Evolutionary conservation across 35 echinoderm and acorn worm species (phyloP).

Genomic region (Eucidaris tribuloides): DNA sequence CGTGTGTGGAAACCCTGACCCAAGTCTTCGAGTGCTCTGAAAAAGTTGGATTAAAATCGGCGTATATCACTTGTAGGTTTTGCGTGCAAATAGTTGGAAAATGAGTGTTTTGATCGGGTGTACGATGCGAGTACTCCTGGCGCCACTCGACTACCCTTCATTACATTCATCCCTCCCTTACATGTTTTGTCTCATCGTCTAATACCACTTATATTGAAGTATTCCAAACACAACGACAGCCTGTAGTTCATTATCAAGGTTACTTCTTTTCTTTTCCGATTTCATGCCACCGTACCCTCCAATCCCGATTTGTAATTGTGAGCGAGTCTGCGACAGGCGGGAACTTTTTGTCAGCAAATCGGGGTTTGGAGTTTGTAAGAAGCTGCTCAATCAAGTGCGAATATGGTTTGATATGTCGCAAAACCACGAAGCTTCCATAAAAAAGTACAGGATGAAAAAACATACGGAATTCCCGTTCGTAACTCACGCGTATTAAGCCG

Average conservation of each 20-base stretch:
- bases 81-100: slow-evolving; percentile 23
- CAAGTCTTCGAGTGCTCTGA: too few relatives aligned
- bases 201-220: neutral
- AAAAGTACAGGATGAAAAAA: neutral
- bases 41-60: slow-evolving; percentile 18
- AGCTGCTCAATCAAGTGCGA: neutral
- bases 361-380: neutral
- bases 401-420: neutral
- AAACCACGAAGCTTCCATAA: neutral
- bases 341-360: neutral
- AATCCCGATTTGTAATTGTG: slow-evolving; percentile 38
- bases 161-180: neutral
- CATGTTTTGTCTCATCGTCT: neutral
- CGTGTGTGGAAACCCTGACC: too few relatives aligned
- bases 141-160: neutral
- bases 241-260: slow-evolving; percentile 11
- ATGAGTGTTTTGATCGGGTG: slow-evolving; percentile 15
- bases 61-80: slow-evolving; percentile 4
- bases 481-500: neutral
- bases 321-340: neutral
- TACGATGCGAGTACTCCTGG: neutral
- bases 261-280: slow-evolving; percentile 19
- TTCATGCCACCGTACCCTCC: slow-evolving; percentile 4
- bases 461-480: neutral
- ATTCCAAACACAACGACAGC: slow-evolving; percentile 17